Evolutionary conservation across 2,888 invertebrate species (phyloP).

Genomic region (Drosophila multiciliata): DNA sequence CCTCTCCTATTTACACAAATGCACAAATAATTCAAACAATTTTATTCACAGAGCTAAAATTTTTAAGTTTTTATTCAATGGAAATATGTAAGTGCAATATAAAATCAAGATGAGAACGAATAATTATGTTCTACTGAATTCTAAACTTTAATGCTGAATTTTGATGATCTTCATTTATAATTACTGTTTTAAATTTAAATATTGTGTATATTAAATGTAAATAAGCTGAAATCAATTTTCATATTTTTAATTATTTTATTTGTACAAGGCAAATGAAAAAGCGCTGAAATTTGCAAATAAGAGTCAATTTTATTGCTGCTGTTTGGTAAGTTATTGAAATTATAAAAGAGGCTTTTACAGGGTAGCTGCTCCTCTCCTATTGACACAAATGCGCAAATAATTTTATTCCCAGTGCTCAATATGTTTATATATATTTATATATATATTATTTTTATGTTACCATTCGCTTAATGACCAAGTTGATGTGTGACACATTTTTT

Average conservation of each 20-base stretch:
- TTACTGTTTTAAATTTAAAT: background rate
- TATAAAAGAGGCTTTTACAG: background rate
- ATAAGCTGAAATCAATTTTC: background rate
- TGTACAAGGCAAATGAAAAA: background rate
- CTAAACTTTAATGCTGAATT: too few relatives aligned
- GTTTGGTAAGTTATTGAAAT: background rate
- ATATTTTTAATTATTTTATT: background rate
- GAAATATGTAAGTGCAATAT: too few relatives aligned
- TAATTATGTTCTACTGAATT: too few relatives aligned
- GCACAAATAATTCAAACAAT: too few relatives aligned
- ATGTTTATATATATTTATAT: background rate
- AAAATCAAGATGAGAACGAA: too few relatives aligned
- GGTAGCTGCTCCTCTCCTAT: too few relatives aligned
- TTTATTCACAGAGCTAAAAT: too few relatives aligned
- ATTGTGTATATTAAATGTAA: background rate
- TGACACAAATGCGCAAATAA: too few relatives aligned
- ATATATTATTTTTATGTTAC: background rate
- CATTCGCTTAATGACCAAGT: conserved; percentile 46
- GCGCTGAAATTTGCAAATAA: background rate
- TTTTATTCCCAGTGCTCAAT: background rate
- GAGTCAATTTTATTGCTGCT: background rate
- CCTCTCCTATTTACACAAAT: too few relatives aligned
- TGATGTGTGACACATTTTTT: conserved; percentile 45
- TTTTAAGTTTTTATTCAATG: too few relatives aligned
- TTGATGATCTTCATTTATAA: background rate